Base-by-base conservation (phyloP, 2,888 invertebrate species). In the Dioctria rufipes region DNA sequence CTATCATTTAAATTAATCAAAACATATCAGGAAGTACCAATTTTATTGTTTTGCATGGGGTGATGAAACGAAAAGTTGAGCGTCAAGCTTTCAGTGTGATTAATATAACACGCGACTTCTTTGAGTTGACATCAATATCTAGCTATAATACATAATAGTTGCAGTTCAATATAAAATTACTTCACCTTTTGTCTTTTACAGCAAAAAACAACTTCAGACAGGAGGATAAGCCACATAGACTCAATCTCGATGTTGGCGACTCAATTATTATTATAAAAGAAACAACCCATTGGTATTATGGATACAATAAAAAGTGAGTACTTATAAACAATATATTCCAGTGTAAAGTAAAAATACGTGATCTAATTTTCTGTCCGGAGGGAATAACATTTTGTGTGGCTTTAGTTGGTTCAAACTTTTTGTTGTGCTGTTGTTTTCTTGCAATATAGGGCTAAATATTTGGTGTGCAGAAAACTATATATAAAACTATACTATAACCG, bases 171-270 rank as follows among this genome's bases (percentile, higher is more conserved):
- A n/a, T 37, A 5, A 61, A 25, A 25, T n/a, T n/a, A 61, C n/a
- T 4, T 4, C 39, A 25, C n/a, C 4, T 61, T 61, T 5, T 25
- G 6, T 39, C 8, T 61, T 4, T 86, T 85, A 5, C 82, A 89
- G 89, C 88, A 75, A 89, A 88, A 85, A 88, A 88, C 85, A 89
- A 89, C 84, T 89, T 89, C 84, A 86, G 86, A 80, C 87, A 88
- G 85, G 88, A 88, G 78, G 85, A 86, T 78, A 89, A 89, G 84
- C 87, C 88, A 49, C 88, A 89, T 85, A 87, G 89, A 71, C 83
- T 89, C 49, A 86, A 84, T 73, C 82, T 89, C 83, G 89, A 89
- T 86, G 89, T 89, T 82, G 89, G 89, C 58, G 89, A 89, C 85
- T 84, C 87, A 43, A 86, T 89, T 80, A 86, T 89, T 69, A 88